Percentiles rank a stretch among this genome's conserved stretches.
Evolutionary conservation across 2,888 invertebrate species (phyloP).

Genomic region (Diaperis boleti): DNA sequence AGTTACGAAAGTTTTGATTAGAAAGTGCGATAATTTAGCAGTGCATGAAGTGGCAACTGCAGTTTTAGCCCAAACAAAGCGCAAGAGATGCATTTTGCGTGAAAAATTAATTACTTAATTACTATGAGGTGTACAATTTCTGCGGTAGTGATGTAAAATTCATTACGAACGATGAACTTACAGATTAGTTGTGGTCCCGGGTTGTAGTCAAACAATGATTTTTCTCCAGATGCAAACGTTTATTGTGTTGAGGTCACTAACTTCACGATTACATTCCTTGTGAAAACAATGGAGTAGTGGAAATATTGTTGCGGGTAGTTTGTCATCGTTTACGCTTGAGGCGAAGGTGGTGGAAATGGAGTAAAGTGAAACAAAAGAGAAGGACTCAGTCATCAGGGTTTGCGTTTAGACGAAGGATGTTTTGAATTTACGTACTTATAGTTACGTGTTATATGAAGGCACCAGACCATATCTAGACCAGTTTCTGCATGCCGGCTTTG

Average conservation of each 20-base stretch:
- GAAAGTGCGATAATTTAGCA: constrained; percentile 41
- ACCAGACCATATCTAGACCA: constrained; percentile 52
- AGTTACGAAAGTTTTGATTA: constrained; percentile 43
- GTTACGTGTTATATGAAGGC: constrained; percentile 41
- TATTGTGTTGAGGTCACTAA: constrained; percentile 32
- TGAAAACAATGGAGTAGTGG: constrained; percentile 22
- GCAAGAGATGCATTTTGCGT: constrained; percentile 10
- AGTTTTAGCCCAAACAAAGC: constrained; percentile 16
- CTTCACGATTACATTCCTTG: constrained; percentile 7
- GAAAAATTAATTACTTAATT: constrained; percentile 22
- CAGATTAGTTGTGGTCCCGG: neutral
- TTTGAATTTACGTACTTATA: constrained; percentile 28
- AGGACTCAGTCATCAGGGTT: constrained; percentile 22
- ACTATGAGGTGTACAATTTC: neutral
- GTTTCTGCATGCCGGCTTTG: constrained; percentile 42
- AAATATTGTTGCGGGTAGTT: constrained; percentile 29
- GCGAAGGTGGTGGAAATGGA: constrained; percentile 13
- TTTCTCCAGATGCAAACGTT: constrained; percentile 21
- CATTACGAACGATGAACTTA: neutral
- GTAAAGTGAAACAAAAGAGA: constrained; percentile 13
- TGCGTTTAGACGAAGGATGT: constrained; percentile 11
- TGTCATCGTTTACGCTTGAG: constrained; percentile 28
- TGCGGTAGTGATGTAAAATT: neutral
- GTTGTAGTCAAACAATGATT: constrained; percentile 5
- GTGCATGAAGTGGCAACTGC: constrained; percentile 34